Base-by-base conservation (phyloP, 2,797 vertebrate species). In the Myripristis jacobus region DNA sequence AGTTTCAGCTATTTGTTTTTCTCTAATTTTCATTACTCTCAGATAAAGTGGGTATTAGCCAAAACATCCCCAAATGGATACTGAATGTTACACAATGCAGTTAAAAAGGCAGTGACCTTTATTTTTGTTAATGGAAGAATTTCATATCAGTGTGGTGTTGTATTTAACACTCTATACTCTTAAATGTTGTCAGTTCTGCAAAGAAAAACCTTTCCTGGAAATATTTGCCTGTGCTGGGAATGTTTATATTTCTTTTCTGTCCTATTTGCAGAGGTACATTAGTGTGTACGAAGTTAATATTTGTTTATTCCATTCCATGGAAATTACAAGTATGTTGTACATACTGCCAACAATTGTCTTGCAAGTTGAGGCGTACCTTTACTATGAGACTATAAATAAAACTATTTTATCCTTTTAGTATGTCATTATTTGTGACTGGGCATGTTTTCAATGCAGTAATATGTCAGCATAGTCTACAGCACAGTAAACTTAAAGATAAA, bases 271-370 rank as follows among this genome's bases (percentile, higher is more conserved):
- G 93, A 90, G 85, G 92, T 94, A 88, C 90, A 93, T 88, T 93
- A 92, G 93, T 91, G 92, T 92, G 92, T 94, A 93, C 82, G 92
- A 93, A 88, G 83, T 95, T 94, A 91, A 90, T 92, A 91, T 92
- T 92, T 93, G 89, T 95, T 94, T 93, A 94, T 95, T 95, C 94
- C 94, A 95, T 95, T 96, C 94, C 92, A 93, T 94, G 94, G 94
- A 97, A 95, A 95, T 95, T 95, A 94, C 94, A 95, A 94, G 96
- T 97, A 97, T 97, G 96, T 98, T 98, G 96, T 97, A 97, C 96
- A 97, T 97, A 98, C 96, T 95, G 95, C 95, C 94, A 95, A 94
- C 79, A 94, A 94, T 94, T 95, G 95, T 96, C 96, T 96, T 96
- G 95, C 96, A 96, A 97, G 96, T 96, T 97, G 93, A 97, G 96